phyloP scores from a whole-genome alignment of 1,140 invertebrate genomes.

The Saxidomus purpurata region DNA sequence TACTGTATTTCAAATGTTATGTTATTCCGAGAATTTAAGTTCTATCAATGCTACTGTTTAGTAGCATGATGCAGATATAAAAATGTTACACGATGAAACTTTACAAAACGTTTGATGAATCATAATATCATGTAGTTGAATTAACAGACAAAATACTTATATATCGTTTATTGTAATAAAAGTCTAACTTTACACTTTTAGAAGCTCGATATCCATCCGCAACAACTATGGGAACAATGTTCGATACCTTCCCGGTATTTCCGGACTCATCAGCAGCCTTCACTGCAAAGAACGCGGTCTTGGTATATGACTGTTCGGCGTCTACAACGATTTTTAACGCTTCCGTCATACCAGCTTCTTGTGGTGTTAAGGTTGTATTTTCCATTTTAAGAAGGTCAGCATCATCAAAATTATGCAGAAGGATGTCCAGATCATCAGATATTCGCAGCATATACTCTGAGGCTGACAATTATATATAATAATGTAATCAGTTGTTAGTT shows the following conservation, averaged over 20 bases:
- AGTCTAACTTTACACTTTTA: too few relatives aligned
- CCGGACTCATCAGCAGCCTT: constrained; percentile 5
- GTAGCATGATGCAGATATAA: too few relatives aligned
- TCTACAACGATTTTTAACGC: constrained; percentile 1
- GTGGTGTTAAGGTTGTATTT: not conserved
- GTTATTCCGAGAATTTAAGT: too few relatives aligned
- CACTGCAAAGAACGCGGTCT: not conserved
- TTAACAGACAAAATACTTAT: too few relatives aligned
- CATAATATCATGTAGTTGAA: too few relatives aligned
- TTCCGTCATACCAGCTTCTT: not conserved
- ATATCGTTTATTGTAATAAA: too few relatives aligned
- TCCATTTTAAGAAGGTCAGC: not conserved
- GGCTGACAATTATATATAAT: not conserved
- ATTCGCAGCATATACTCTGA: not conserved
- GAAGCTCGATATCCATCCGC: not conserved
- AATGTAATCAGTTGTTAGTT: too few relatives aligned
- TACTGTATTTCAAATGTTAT: too few relatives aligned
- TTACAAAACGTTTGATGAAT: too few relatives aligned
- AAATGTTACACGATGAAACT: too few relatives aligned
- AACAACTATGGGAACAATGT: constrained; percentile 20
- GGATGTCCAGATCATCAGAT: constrained; percentile 1
- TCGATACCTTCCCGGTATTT: not conserved
- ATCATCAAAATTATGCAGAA: not conserved
- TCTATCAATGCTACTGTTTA: too few relatives aligned
- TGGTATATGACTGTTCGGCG: not conserved